Percentiles rank a stretch among this genome's conserved stretches.
phyloP scores from a whole-genome alignment of 2,888 invertebrate species.

The Sinodicranocentrus sp. region DNA sequence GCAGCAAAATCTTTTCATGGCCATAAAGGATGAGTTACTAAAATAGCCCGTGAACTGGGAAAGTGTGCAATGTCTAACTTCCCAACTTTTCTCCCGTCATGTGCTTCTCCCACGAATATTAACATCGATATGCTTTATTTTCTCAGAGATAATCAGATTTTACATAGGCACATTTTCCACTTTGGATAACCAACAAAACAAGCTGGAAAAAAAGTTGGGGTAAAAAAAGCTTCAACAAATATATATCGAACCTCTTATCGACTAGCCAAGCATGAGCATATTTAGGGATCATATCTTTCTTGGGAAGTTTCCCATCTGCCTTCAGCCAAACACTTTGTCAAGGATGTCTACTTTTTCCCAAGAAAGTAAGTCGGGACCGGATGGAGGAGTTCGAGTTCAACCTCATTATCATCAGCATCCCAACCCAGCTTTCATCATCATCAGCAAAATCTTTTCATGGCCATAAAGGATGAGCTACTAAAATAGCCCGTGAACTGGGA shows the following conservation, averaged over 20 bases:
- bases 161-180: background rate
- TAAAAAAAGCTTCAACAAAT: too few species aligned
- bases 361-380: too few species aligned
- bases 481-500: too few species aligned
- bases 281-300: slow-evolving; percentile 9
- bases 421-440: too few species aligned
- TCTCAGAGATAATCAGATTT: slow-evolving; percentile 7
- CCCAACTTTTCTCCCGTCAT: too few species aligned
- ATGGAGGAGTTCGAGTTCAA: too few species aligned
- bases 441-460: background rate
- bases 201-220: background rate
- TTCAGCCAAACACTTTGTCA: background rate
- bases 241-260: too few species aligned
- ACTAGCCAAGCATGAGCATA: slow-evolving; percentile 2
- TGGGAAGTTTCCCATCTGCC: slow-evolving; percentile 25
- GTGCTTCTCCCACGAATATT: slow-evolving; percentile 20
- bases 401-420: slow-evolving; percentile 19
- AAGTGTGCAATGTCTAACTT: slow-evolving; percentile 14
- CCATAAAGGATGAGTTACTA: background rate
- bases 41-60: too few species aligned
- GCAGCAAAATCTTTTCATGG: background rate
- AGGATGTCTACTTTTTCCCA: background rate
- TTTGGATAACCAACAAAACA: background rate
- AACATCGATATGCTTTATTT: background rate
- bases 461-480: background rate